A percentile compares a stretch with the other conserved stretches of the same genome.
These are phyloP conservation scores for Chymomyza costata DNA, from an alignment of 1,140 invertebrate genomes.

Conservation along the genomic window DNA sequence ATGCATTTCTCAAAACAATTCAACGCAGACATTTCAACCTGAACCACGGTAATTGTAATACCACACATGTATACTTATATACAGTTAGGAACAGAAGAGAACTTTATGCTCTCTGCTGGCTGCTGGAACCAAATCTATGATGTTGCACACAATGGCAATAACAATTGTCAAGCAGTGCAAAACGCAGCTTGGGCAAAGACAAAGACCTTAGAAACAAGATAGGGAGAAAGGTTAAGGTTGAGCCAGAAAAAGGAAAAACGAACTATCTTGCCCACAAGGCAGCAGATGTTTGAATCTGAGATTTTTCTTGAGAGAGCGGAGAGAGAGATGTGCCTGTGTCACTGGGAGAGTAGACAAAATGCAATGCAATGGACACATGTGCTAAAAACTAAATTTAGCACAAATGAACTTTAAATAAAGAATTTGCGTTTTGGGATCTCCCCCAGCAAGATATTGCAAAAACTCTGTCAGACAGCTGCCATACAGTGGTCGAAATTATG, in stretches of 20 bases:
- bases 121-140: too few species aligned
- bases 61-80: too few species aligned
- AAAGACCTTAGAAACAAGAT: constrained; percentile 35
- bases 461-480: constrained; percentile 30
- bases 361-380: constrained; percentile 23
- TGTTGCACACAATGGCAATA: constrained; percentile 7
- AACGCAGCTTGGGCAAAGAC: constrained; percentile 17
- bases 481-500: constrained; percentile 30
- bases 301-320: constrained; percentile 49
- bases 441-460: constrained; percentile 34
- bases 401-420: constrained; percentile 28
- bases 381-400: constrained; percentile 54
- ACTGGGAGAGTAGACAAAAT: constrained; percentile 12
- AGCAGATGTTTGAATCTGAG: constrained; percentile 44
- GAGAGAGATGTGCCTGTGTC: too few species aligned
- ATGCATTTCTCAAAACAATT: constrained; percentile 47
- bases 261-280: constrained; percentile 18
- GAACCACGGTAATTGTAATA: too few species aligned
- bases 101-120: too few species aligned
- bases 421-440: constrained; percentile 38
- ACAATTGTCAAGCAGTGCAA: constrained; percentile 48
- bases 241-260: constrained; percentile 3
- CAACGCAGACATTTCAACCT: constrained; percentile 32
- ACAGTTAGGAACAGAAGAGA: too few species aligned
- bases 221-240: constrained; percentile 9